Evolutionary conservation across 2,888 invertebrate species (phyloP).

Genomic region (Apamea monoglypha): DNA sequence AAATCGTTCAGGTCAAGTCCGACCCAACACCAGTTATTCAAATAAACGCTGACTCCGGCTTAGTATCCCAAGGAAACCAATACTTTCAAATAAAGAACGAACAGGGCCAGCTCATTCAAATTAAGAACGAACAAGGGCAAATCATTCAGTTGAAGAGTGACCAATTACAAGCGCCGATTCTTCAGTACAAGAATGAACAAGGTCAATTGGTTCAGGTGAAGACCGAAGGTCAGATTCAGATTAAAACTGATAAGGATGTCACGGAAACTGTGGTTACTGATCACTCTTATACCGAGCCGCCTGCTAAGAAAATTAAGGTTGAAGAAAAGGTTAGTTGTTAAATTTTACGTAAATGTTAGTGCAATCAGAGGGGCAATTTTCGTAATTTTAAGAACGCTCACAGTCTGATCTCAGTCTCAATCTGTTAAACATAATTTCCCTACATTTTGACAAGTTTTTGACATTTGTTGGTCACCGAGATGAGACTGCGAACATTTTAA

Average conservation of each 20-base stretch:
- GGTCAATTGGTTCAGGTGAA: slow-evolving; percentile 80
- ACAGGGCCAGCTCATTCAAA: slow-evolving; percentile 85
- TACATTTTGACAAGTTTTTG: too few species aligned
- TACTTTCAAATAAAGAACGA: slow-evolving; percentile 87
- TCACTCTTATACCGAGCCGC: slow-evolving; percentile 85
- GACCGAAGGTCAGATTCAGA: slow-evolving; percentile 65
- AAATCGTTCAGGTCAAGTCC: slow-evolving; percentile 86
- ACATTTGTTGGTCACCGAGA: too few species aligned
- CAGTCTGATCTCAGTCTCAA: too few species aligned
- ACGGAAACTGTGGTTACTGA: slow-evolving; percentile 79
- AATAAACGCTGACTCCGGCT: slow-evolving; percentile 74
- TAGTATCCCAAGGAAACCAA: slow-evolving; percentile 77
- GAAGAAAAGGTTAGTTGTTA: slow-evolving; percentile 80
- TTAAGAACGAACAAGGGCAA: slow-evolving; percentile 87
- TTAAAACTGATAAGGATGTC: slow-evolving; percentile 79
- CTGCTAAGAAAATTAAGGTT: slow-evolving; percentile 81
- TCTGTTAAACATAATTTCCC: too few species aligned
- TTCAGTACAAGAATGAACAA: slow-evolving; percentile 83
- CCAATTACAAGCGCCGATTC: slow-evolving; percentile 77
- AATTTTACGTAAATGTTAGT: not conserved
- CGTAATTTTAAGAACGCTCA: too few species aligned
- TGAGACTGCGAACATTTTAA: too few species aligned
- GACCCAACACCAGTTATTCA: slow-evolving; percentile 82
- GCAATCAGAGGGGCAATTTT: too few species aligned
- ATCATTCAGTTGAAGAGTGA: slow-evolving; percentile 85